These are phyloP conservation scores for Promerops cafer DNA, from an alignment of 2,113 vertebrate species.

Conservation along the genomic window DNA sequence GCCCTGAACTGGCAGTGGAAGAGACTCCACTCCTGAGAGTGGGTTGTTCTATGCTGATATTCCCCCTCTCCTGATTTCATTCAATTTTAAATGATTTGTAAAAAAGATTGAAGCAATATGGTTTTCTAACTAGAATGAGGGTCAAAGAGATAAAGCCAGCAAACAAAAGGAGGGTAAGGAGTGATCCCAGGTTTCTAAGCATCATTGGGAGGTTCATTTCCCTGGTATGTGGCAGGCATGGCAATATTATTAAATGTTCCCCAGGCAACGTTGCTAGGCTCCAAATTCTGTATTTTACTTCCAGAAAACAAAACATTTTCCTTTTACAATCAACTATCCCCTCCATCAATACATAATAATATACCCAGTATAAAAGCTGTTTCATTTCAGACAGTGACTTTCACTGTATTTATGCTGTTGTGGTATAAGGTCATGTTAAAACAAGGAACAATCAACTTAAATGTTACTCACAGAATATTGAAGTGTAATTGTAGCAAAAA, in stretches of 20 bases:
- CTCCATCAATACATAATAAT: neutral
- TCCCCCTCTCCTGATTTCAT: neutral
- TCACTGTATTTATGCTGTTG: neutral
- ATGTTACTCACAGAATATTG: neutral
- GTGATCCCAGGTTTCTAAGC: neutral
- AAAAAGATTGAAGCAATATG: neutral
- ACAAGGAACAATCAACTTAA: neutral
- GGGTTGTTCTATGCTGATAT: neutral
- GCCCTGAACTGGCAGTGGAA: constrained; percentile 2
- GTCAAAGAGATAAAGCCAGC: neutral
- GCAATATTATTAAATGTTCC: constrained; percentile 19
- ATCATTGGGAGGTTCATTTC: neutral
- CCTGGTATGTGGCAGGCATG: neutral
- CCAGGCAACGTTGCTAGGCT: constrained; percentile 9
- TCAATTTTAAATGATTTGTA: neutral
- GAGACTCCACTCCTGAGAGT: neutral
- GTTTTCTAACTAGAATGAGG: neutral
- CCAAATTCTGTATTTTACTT: constrained; percentile 15
- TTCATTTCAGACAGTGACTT: neutral
- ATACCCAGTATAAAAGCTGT: neutral
- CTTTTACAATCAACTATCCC: neutral
- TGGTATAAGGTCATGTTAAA: neutral
- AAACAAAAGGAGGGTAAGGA: neutral
- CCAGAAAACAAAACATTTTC: neutral
- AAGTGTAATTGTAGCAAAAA: neutral